Percentiles rank a stretch among this genome's conserved stretches.
Evolutionary conservation across 2,113 vertebrate genomes (phyloP).

Genomic region (Peucedramus taeniatus): DNA sequence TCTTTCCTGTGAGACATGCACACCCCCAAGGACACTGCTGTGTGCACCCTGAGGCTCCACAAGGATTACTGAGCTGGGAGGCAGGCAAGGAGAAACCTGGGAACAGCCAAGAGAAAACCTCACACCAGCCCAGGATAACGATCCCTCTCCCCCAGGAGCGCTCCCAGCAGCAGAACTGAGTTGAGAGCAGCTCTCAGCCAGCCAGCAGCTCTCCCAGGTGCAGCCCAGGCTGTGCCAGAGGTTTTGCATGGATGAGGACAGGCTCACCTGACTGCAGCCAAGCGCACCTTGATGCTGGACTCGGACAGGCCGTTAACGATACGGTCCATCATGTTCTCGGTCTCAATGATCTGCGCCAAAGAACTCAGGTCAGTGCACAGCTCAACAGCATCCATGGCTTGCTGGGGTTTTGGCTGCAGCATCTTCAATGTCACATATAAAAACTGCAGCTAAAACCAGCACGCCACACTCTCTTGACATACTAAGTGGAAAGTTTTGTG

Average conservation of each 20-base stretch:
- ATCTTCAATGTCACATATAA: not conserved
- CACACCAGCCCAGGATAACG: not conserved
- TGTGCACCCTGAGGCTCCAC: not conserved
- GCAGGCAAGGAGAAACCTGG: not conserved
- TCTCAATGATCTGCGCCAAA: slow-evolving; percentile 92
- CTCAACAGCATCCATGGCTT: not conserved
- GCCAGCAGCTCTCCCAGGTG: not conserved
- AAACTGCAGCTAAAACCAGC: not conserved
- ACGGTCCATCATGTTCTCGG: slow-evolving; percentile 99
- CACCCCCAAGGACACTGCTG: not conserved
- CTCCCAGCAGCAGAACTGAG: not conserved
- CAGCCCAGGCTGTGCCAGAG: not conserved
- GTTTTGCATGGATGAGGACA: slow-evolving; percentile 16
- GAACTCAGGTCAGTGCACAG: slow-evolving; percentile 37
- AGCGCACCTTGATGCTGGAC: slow-evolving; percentile 96
- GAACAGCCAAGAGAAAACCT: not conserved
- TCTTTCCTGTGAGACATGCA: not conserved
- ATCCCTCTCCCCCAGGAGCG: not conserved
- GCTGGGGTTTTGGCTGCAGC: not conserved
- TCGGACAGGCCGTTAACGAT: slow-evolving; percentile 98
- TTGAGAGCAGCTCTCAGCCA: not conserved
- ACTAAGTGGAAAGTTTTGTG: not conserved
- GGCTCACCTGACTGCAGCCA: slow-evolving; percentile 95
- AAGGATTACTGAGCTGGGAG: not conserved
- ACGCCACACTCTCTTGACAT: not conserved